Evolutionary conservation across 2,113 vertebrate species (phyloP).

Genomic region (Hyaena hyaena): DNA sequence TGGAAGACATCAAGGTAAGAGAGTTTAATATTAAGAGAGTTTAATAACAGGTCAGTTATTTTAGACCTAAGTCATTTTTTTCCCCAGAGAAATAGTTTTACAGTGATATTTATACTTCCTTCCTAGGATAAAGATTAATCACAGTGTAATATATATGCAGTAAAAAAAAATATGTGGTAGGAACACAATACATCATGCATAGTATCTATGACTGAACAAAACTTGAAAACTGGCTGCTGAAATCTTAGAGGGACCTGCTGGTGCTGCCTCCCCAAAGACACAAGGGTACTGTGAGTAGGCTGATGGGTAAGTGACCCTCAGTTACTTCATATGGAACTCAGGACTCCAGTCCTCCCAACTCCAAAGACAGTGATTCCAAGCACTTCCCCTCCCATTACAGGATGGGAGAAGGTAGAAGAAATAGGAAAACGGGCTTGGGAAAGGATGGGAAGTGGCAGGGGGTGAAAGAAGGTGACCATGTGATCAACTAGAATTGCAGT

Average conservation of each 20-base stretch:
- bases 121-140: not conserved
- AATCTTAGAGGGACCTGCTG: not conserved
- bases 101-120: not conserved
- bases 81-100: not conserved
- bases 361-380: not conserved
- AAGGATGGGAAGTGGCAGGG: not conserved
- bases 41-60: conserved; percentile 47
- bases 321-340: not conserved
- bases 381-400: not conserved
- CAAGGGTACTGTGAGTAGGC: not conserved
- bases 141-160: not conserved
- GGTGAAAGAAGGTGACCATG: not conserved
- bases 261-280: not conserved
- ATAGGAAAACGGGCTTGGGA: not conserved
- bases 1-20: not conserved
- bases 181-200: not conserved
- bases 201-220: not conserved
- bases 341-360: not conserved
- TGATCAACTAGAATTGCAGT: not conserved
- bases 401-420: not conserved
- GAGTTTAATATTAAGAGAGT: conserved; percentile 40
- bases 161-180: not conserved
- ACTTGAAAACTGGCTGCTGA: not conserved
- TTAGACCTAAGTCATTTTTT: not conserved
- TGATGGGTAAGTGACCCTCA: not conserved